Evolutionary conservation across 2,797 vertebrate species (phyloP), one percentile per base, ranked within the genome.

Genomic region (Prionace glauca): DNA sequence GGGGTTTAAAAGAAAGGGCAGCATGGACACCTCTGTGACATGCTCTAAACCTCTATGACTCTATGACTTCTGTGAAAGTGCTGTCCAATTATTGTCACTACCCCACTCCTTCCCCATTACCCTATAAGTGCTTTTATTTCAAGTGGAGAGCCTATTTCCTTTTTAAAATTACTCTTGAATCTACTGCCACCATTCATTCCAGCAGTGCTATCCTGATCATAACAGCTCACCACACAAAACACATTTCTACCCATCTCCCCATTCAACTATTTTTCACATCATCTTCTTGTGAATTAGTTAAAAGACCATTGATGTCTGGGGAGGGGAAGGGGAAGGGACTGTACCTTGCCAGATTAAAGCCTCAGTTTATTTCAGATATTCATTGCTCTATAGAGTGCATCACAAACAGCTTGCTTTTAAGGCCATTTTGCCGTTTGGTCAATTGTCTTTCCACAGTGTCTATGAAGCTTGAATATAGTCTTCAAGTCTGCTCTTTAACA

Each of bases 401-500:
- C 20, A 36, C 65, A 67, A 92, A 92, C n/a, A 41, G 12, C 9
- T 41, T 41, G 90, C 90, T 92, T 92, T 92, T 69, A 92, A 67
- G 62, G 36, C 90, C 9, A 12, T 41, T 22, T 84, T 41, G 20
- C 36, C 1, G 0, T 36, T 91, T 65, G n/a, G 32, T 16, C 65
- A 67, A 92, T 67, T 24, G 36, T 69, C 65, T 69, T 69, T 69
- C 20, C 11, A 41, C n/a, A 36, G n/a, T 0, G 7, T 92, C 62
- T 22, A 92, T 67, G 20, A 69, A 65, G 65, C 90, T 67, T 92
- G n/a, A 69, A 36, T 24, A 22, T 90, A 16, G 56, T 62, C 87
- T 88, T 8, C 62, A n/a, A 91, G 14, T n/a, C 60, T 91, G 60
- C 60, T n/a, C 88, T 92, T 92, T n/a, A 18, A 91, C 90, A 92